Evolutionary conservation across 1,140 invertebrate genomes (phyloP), one percentile per base, ranked within the genome.

Genomic region (Euwallacea similis): DNA sequence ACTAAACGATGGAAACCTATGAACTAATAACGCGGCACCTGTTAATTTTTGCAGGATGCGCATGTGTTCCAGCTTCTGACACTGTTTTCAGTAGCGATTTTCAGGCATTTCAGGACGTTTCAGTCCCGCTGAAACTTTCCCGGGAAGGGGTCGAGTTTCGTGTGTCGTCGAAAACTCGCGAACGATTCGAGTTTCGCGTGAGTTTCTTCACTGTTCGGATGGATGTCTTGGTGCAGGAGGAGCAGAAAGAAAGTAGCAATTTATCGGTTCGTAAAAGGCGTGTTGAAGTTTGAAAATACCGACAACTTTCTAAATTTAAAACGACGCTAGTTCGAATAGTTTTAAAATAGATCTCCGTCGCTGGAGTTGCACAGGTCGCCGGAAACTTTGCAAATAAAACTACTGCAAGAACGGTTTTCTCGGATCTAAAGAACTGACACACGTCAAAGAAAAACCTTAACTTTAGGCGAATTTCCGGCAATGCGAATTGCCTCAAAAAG

Each of bases 31-130:
- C 63, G 54, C 33, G 61, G 65, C 71, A 72, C 71, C 71, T 72
- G 71, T 72, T 72, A 72, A 67, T 67, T 72, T 72, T 72, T 67
- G 71, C 71, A 72, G 71, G 64, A 72, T 58, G 71, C 71, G 71
- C 71, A 72, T 72, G 71, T 67, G 65, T 66, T 56, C 58, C 53
- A 56, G 71, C 58, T 9, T 62, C 66, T 58, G 64, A 65, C 55
- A 71, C 69, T 46, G 62, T 71, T 66, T 72, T 72, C 65, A 72
- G 65, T 65, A 72, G 71, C 71, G 71, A 72, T 72, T 72, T 72
- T 72, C 71, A 61, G 71, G 58, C 46, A 61, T 71, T 71, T 71
- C 58, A 63, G 64, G 43, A 42, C 44, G 71, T 58, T 67, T 72
- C 71, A 72, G 71, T 72, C 71, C 71, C 65, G 71, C 65, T 67